These are phyloP conservation scores for Drosophila insularis DNA, from an alignment of 1,140 invertebrate species.

Conservation along the genomic window DNA sequence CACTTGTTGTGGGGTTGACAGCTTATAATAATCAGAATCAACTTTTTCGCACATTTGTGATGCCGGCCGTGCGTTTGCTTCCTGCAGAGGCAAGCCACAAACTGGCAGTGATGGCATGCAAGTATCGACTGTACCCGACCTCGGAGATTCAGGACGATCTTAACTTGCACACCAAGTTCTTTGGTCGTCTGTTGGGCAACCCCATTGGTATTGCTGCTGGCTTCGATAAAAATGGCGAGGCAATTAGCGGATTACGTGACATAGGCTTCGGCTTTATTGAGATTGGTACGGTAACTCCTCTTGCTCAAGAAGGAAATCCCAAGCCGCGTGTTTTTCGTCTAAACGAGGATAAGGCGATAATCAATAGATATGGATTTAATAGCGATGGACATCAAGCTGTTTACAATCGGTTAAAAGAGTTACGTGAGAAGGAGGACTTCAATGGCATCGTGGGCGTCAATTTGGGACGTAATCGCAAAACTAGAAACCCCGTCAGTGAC, in stretches of 20 bases:
- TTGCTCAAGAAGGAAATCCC: slow-evolving; percentile 95
- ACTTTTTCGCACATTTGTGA: slow-evolving; percentile 47
- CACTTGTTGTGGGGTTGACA: slow-evolving; percentile 41
- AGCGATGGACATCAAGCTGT: slow-evolving; percentile 94
- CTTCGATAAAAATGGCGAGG: slow-evolving; percentile 98
- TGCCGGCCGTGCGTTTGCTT: slow-evolving; percentile 64
- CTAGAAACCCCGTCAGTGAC: slow-evolving; percentile 89
- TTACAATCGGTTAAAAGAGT: slow-evolving; percentile 85
- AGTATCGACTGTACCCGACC: slow-evolving; percentile 88
- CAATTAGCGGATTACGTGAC: slow-evolving; percentile 90
- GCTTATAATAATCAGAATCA: slow-evolving; percentile 47
- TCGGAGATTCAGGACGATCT: slow-evolving; percentile 85
- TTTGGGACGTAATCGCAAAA: slow-evolving; percentile 97
- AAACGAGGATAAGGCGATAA: slow-evolving; percentile 92
- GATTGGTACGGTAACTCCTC: slow-evolving; percentile 97
- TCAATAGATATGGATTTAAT: slow-evolving; percentile 97
- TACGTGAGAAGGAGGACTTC: slow-evolving; percentile 84
- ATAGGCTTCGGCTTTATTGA: slow-evolving; percentile 98
- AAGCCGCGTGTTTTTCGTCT: slow-evolving; percentile 96
- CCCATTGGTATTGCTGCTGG: slow-evolving; percentile 98
- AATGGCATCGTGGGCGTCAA: slow-evolving; percentile 92
- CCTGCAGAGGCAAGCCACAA: slow-evolving; percentile 91
- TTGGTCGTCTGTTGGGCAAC: slow-evolving; percentile 90
- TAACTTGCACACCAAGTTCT: slow-evolving; percentile 87
- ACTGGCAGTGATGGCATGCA: slow-evolving; percentile 88